These are phyloP conservation scores for Forbesichthys agassizii DNA, from an alignment of 2,113 vertebrate species.

Conservation along the genomic window DNA sequence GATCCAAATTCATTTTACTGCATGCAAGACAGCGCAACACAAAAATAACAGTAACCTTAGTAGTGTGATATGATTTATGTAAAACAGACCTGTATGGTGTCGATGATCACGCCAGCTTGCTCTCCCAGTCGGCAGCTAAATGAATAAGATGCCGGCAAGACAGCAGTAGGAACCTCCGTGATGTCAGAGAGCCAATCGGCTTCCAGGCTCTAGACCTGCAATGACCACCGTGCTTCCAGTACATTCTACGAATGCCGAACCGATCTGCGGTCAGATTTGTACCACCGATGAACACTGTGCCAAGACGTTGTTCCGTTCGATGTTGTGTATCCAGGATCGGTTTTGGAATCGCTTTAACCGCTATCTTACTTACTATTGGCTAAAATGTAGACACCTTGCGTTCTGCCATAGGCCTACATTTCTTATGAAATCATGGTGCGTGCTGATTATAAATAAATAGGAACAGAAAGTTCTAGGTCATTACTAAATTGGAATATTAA, in stretches of 20 bases:
- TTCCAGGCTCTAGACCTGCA: slow-evolving; percentile 16
- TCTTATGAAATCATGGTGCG: background rate
- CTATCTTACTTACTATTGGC: slow-evolving; percentile 35
- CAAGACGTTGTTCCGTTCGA: background rate
- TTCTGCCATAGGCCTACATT: background rate
- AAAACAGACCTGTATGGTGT: slow-evolving; percentile 27
- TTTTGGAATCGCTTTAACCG: background rate
- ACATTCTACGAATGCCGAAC: slow-evolving; percentile 29
- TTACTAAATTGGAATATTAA: background rate
- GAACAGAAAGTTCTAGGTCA: background rate
- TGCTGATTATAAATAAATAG: background rate
- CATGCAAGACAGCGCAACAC: background rate
- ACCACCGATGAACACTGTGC: background rate
- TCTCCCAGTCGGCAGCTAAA: background rate
- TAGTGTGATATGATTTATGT: background rate
- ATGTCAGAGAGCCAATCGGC: slow-evolving; percentile 42
- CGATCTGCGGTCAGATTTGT: slow-evolving; percentile 5
- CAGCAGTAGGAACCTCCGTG: background rate
- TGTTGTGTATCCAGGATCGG: background rate
- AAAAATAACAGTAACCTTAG: background rate
- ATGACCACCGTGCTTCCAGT: slow-evolving; percentile 42
- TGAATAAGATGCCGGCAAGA: background rate
- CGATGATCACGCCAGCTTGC: background rate
- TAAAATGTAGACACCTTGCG: background rate
- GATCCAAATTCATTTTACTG: background rate